Percentiles rank a stretch among this genome's conserved stretches.
These are phyloP conservation scores for Crotalus tigris DNA, from an alignment of 2,113 vertebrate species.

Conservation along the genomic window DNA sequence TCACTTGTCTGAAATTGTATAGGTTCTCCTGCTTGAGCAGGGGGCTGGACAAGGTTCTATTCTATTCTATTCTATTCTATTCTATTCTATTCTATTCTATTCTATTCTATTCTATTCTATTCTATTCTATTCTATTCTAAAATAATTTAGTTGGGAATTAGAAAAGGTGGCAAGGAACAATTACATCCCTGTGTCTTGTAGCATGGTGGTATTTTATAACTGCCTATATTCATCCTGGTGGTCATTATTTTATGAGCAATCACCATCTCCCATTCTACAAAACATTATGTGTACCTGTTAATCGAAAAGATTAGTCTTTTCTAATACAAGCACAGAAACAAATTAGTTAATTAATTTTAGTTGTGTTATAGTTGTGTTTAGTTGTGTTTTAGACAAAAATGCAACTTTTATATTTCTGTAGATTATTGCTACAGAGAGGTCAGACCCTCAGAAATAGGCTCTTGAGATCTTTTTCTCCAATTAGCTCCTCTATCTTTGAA, in stretches of 20 bases:
- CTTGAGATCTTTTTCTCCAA: not conserved
- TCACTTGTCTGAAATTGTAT: too few relatives aligned
- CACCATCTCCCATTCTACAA: not conserved
- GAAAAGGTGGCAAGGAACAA: not conserved
- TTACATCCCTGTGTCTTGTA: not conserved
- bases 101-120: too few relatives aligned
- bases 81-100: too few relatives aligned
- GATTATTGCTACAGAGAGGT: not conserved
- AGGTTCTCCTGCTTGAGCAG: too few relatives aligned
- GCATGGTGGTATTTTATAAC: not conserved
- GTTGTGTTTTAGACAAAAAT: not conserved
- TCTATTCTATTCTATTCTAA: too few relatives aligned
- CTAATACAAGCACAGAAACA: not conserved
- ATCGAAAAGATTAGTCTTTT: not conserved
- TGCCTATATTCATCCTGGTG: not conserved
- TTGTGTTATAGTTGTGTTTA: not conserved
- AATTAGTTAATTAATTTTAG: not conserved
- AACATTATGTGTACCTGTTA: not conserved
- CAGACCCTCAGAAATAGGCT: not conserved
- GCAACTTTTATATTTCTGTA: not conserved
- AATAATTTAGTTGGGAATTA: not conserved
- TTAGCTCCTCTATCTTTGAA: not conserved
- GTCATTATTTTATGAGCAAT: not conserved
- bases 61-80: too few relatives aligned
- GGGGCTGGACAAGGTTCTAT: too few relatives aligned